Conservation (phyloP, 1,140 invertebrate species). For the Dendrolimus punctatus region DNA sequence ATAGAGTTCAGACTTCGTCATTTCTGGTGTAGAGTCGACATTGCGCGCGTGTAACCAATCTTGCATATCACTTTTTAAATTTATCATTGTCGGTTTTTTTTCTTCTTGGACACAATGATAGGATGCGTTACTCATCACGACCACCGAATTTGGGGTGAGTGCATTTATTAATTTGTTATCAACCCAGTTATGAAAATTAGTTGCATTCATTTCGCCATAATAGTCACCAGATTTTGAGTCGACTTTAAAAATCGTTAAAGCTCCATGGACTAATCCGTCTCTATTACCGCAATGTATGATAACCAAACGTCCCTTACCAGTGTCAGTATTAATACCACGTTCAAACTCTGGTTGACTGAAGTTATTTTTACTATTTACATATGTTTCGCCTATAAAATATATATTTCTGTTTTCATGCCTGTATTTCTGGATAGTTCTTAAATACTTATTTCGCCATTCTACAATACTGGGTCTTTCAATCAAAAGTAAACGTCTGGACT, state of each 20-base stretch:
- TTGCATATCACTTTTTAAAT: slow-evolving; percentile 1
- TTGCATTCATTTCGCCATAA: background rate
- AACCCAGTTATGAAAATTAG: background rate
- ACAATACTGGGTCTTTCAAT: background rate
- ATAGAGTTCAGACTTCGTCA: background rate
- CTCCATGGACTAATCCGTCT: background rate
- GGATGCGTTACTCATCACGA: too few relatives aligned
- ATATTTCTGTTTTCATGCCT: background rate
- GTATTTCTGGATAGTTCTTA: too few relatives aligned
- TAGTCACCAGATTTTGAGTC: background rate
- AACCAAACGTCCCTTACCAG: background rate
- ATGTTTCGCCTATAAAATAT: background rate
- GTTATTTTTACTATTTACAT: background rate
- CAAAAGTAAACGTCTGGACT: background rate
- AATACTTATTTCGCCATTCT: too few relatives aligned
- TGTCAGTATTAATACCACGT: background rate
- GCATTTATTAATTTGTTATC: background rate
- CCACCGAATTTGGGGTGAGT: background rate
- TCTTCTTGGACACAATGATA: background rate
- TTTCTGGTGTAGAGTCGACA: background rate
- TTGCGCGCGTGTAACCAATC: background rate
- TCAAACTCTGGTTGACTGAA: background rate
- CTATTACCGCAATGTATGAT: background rate
- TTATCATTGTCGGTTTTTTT: background rate
- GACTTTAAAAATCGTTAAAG: background rate